phyloP scores from a whole-genome alignment of 2,888 invertebrate genomes.

The Bedellia somnulentella region DNA sequence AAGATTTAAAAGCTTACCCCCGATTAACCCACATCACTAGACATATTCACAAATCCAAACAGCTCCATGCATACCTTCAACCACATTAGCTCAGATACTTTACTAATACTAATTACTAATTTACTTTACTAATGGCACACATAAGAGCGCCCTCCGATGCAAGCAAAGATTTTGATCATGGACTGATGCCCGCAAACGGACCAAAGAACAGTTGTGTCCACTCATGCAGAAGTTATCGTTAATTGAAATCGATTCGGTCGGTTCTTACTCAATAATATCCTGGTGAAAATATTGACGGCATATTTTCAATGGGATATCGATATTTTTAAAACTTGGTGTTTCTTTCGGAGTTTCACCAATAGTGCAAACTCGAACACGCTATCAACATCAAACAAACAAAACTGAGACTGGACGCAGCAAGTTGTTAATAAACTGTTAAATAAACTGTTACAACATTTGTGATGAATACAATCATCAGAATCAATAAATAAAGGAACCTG shows the following conservation, averaged over 20 bases:
- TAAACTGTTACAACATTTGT: too few relatives aligned
- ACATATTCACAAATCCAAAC: too few relatives aligned
- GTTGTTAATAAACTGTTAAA: background rate
- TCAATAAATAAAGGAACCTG: too few relatives aligned
- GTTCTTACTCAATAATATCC: background rate
- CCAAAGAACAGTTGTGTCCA: slow-evolving; percentile 17
- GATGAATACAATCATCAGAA: too few relatives aligned
- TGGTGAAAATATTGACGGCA: background rate
- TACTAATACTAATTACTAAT: too few relatives aligned
- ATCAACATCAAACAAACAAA: background rate
- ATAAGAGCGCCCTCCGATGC: too few relatives aligned
- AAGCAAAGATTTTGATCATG: slow-evolving; percentile 24
- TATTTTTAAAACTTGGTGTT: background rate
- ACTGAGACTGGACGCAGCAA: background rate
- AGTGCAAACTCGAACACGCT: background rate
- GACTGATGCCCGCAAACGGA: slow-evolving; percentile 19
- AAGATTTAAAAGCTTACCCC: too few relatives aligned
- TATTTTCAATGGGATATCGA: background rate
- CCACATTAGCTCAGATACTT: too few relatives aligned
- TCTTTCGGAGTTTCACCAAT: background rate
- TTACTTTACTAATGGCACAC: too few relatives aligned
- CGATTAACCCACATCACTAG: too few relatives aligned
- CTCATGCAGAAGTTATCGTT: slow-evolving; percentile 44
- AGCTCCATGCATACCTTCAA: too few relatives aligned
- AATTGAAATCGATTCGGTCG: slow-evolving; percentile 36